Evolutionary conservation across 2,113 vertebrate species (phyloP).

Genomic region (Leiothrix lutea): DNA sequence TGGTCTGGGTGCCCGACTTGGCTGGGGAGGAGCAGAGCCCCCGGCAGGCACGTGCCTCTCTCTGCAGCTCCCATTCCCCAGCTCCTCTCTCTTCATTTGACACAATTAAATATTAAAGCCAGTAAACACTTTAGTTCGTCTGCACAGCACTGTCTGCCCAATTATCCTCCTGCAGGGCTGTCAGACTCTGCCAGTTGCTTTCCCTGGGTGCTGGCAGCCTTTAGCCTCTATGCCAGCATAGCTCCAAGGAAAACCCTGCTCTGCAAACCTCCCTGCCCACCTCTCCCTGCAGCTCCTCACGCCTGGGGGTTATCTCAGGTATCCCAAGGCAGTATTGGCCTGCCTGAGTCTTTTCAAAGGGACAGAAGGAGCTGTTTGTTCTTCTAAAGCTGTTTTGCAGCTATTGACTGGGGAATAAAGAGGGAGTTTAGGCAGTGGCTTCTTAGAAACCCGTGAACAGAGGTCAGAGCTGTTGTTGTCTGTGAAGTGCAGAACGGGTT

Average conservation of each 20-base stretch:
- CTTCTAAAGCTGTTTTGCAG: not conserved
- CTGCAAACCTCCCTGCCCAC: not conserved
- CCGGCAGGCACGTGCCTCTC: not conserved
- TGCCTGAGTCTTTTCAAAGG: not conserved
- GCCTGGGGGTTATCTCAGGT: not conserved
- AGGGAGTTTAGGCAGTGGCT: not conserved
- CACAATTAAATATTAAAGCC: constrained; percentile 73
- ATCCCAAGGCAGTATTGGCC: not conserved
- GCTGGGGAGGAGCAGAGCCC: not conserved
- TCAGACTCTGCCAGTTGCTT: not conserved
- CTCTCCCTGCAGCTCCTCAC: not conserved
- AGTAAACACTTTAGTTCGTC: constrained; percentile 62
- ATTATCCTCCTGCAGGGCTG: constrained; percentile 43
- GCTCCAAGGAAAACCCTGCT: not conserved
- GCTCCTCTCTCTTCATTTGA: constrained; percentile 57
- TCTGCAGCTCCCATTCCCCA: not conserved
- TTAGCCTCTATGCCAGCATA: not conserved
- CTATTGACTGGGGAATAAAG: not conserved
- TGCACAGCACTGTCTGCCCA: constrained; percentile 41
- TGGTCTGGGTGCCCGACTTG: not conserved
- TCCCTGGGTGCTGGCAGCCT: constrained; percentile 32
- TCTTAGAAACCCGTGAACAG: not conserved
- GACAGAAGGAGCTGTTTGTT: not conserved
- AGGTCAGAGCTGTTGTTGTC: not conserved
- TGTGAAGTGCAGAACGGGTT: not conserved